These are phyloP conservation scores for Thelaira solivaga DNA, from an alignment of 2,888 invertebrate species.

Conservation along the genomic window DNA sequence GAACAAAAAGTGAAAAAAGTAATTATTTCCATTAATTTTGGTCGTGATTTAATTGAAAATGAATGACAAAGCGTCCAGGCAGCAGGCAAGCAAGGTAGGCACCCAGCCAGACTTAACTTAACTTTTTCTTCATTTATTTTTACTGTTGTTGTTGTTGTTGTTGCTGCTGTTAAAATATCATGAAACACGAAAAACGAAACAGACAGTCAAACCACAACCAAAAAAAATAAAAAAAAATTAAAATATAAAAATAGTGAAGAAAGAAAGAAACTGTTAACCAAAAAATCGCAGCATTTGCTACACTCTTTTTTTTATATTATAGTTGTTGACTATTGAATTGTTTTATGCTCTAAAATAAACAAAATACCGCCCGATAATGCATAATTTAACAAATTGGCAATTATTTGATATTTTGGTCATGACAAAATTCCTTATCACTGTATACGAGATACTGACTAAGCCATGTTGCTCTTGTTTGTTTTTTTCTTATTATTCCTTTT, in stretches of 20 bases:
- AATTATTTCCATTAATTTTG: constrained; percentile 61
- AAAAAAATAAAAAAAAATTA: too few relatives aligned
- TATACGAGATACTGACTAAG: constrained; percentile 57
- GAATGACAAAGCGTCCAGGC: constrained; percentile 57
- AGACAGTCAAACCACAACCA: not conserved
- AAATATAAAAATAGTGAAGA: too few relatives aligned
- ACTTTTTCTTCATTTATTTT: constrained; percentile 21
- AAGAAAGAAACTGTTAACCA: not conserved
- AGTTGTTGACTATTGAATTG: constrained; percentile 64
- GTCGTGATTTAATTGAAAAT: constrained; percentile 67
- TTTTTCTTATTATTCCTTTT: not conserved
- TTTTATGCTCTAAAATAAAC: constrained; percentile 67
- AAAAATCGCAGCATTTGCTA: constrained; percentile 52
- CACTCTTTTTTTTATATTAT: constrained; percentile 38
- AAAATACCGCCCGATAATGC: constrained; percentile 75
- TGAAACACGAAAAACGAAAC: constrained; percentile 55
- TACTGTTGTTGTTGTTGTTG: too few relatives aligned
- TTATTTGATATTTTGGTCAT: constrained; percentile 64
- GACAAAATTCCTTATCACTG: constrained; percentile 63
- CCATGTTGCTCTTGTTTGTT: constrained; percentile 45
- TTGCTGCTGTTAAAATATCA: constrained; percentile 49
- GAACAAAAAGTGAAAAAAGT: constrained; percentile 61
- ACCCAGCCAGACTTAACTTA: constrained; percentile 17
- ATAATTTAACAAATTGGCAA: constrained; percentile 73
- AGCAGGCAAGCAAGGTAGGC: too few relatives aligned